These are phyloP conservation scores for Valencia hispanica DNA, from an alignment of 2,797 vertebrate species.

Conservation along the genomic window DNA sequence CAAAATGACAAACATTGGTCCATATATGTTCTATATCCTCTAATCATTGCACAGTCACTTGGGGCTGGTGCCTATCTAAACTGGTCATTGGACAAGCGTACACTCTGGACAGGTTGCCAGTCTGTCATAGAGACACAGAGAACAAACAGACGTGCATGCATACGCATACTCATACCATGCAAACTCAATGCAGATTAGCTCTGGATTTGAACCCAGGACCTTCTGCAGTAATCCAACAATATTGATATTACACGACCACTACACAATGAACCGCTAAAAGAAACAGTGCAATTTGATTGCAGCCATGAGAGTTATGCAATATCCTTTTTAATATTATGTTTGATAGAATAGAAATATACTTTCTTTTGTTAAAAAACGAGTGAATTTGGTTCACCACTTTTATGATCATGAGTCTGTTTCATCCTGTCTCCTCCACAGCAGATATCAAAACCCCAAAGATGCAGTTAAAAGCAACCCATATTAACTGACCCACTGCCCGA, in stretches of 20 bases:
- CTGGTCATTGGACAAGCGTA: background rate
- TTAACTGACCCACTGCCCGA: conserved; percentile 11
- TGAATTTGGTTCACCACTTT: background rate
- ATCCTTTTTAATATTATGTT: no score
- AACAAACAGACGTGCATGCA: background rate
- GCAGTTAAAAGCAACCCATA: conserved; percentile 10
- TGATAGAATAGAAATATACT: no score
- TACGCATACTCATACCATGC: background rate
- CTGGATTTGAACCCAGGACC: background rate
- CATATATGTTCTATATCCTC: background rate
- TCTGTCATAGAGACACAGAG: background rate
- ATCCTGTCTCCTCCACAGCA: background rate
- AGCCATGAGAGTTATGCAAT: no score
- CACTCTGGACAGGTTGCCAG: background rate
- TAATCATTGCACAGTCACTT: no score
- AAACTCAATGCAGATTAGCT: background rate
- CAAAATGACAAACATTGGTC: background rate
- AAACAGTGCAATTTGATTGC: background rate
- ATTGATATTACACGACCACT: background rate
- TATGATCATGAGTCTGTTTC: background rate
- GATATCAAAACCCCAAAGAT: conserved; percentile 8
- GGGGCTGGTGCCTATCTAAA: no score
- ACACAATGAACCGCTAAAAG: no score
- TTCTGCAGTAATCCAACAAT: background rate
- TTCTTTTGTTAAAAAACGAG: no score